Percentiles rank a stretch among this genome's conserved stretches.
phyloP scores from a whole-genome alignment of 2,113 vertebrate species.

The Jacana jacana region DNA sequence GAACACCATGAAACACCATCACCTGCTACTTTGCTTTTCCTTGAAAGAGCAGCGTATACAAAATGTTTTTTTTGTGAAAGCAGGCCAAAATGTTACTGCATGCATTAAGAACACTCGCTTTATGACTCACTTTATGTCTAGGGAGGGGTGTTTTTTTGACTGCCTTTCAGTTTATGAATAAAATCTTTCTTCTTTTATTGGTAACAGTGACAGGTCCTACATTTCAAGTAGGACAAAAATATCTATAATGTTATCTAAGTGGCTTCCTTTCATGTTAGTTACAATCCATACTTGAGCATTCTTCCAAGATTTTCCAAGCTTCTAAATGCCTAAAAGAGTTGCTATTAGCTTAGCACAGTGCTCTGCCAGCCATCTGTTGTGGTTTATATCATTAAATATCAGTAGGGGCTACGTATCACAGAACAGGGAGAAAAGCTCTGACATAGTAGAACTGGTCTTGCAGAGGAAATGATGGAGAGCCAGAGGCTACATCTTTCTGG shows the following conservation, averaged over 20 bases:
- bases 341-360: conserved; percentile 12
- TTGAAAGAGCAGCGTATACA: neutral
- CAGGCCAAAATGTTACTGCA: neutral
- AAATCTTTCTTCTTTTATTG: neutral
- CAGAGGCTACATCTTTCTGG: neutral
- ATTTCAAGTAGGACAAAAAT: neutral
- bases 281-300: neutral
- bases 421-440: conserved; percentile 12
- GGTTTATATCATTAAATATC: conserved; percentile 42
- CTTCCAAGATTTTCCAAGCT: conserved; percentile 6
- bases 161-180: neutral
- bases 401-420: neutral
- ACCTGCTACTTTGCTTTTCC: neutral
- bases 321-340: neutral
- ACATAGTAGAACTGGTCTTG: neutral
- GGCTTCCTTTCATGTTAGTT: neutral
- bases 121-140: too few relatives aligned
- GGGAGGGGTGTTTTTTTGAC: neutral
- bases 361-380: conserved; percentile 49
- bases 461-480: neutral
- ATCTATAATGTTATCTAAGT: neutral
- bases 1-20: neutral
- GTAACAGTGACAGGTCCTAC: neutral
- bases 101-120: neutral
- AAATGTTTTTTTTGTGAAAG: neutral